Evolutionary conservation across 2,888 invertebrate genomes (phyloP).

Genomic region (Holacanthella duospinosa): DNA sequence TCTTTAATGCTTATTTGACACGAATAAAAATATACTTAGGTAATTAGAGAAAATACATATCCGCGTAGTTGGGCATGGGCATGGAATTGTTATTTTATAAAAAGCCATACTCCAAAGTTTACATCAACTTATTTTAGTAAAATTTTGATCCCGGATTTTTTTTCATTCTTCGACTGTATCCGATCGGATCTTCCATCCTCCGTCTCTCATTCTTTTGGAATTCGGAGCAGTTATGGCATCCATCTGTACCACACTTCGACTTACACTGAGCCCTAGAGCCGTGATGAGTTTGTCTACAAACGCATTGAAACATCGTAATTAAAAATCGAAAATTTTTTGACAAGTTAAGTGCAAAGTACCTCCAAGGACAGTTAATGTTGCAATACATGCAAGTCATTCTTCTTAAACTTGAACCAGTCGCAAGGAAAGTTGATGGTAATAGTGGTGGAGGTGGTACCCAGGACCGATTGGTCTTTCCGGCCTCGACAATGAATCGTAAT

Average conservation of each 20-base stretch:
- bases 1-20: too few relatives aligned
- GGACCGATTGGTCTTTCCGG: neutral
- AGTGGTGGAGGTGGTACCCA: neutral
- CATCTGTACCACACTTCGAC: neutral
- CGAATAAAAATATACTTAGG: too few relatives aligned
- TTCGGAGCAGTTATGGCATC: neutral
- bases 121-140: too few relatives aligned
- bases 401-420: neutral
- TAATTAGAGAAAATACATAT: too few relatives aligned
- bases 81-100: too few relatives aligned
- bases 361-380: neutral
- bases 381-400: neutral
- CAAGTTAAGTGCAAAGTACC: neutral
- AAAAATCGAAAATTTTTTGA: too few relatives aligned
- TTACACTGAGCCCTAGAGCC: neutral
- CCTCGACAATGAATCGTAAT: neutral
- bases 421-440: neutral
- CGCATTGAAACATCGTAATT: too few relatives aligned
- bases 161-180: too few relatives aligned
- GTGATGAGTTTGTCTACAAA: neutral
- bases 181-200: constrained; percentile 2
- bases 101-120: too few relatives aligned
- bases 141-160: too few relatives aligned
- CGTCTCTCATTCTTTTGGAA: neutral
- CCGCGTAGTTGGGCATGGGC: too few relatives aligned